These are phyloP conservation scores for Zapus hudsonius DNA, from an alignment of 2,113 vertebrate genomes.

Conservation along the genomic window DNA sequence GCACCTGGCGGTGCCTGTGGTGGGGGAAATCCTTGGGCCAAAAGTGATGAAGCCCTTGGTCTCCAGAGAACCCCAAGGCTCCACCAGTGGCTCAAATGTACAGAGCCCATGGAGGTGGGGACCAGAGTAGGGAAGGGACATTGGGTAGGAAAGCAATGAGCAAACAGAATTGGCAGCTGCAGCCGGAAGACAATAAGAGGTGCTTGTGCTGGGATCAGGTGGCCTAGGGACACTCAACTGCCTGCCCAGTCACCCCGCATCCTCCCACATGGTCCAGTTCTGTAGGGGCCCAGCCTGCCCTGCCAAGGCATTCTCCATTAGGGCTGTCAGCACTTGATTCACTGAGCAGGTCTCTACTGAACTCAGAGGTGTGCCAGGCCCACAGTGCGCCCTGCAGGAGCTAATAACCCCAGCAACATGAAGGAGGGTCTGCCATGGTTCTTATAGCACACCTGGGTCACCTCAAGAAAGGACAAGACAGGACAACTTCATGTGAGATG, in stretches of 20 bases:
- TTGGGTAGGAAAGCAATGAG: background rate
- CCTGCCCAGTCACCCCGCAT: background rate
- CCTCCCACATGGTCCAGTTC: background rate
- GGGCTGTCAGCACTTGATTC: background rate
- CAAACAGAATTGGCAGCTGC: too few species aligned
- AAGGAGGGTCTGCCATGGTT: background rate
- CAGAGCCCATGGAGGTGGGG: background rate
- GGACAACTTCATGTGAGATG: rapidly evolving
- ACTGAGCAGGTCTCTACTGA: background rate
- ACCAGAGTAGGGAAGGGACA: background rate
- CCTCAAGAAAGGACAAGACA: background rate
- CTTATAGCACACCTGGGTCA: background rate
- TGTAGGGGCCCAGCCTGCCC: background rate
- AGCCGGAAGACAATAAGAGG: background rate
- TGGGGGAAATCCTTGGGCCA: background rate
- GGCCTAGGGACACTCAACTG: background rate
- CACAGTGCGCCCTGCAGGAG: background rate
- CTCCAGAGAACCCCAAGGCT: background rate
- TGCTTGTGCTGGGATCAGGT: background rate
- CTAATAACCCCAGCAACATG: too few species aligned
- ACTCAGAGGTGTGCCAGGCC: background rate
- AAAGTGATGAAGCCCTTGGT: background rate
- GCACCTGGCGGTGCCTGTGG: background rate
- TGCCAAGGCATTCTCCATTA: background rate
- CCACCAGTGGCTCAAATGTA: background rate